A percentile compares a stretch with the other conserved stretches of the same genome.
phyloP scores from a whole-genome alignment of 2,888 invertebrate species.

The Dryobota labecula region DNA sequence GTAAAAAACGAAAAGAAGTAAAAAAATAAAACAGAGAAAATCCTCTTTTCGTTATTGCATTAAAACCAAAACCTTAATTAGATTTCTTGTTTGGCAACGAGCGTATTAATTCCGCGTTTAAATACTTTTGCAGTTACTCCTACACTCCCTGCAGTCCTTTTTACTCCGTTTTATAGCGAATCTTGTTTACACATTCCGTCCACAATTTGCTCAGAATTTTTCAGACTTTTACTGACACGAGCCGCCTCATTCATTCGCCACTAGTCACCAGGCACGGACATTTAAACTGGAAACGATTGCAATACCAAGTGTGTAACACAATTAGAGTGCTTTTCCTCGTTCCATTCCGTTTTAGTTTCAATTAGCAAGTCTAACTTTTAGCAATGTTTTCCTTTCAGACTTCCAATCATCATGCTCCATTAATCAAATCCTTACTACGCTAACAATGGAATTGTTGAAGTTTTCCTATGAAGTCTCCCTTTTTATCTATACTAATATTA shows the following conservation, averaged over 20 bases:
- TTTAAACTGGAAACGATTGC: not conserved
- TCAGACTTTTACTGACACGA: not conserved
- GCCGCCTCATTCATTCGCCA: not conserved
- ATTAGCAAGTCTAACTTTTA: conserved; percentile 27
- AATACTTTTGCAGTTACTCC: not conserved
- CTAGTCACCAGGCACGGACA: not conserved
- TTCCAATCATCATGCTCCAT: not conserved
- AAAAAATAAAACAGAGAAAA: not conserved
- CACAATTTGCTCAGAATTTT: not conserved
- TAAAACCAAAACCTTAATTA: not conserved
- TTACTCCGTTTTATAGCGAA: not conserved
- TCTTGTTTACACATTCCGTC: not conserved
- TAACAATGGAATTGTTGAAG: not conserved
- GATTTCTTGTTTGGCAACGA: not conserved
- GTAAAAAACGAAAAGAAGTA: not conserved
- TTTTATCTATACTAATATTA: no score
- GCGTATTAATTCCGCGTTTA: not conserved
- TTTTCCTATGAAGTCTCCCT: not conserved
- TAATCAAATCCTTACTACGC: not conserved
- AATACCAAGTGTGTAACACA: not conserved
- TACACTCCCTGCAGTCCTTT: not conserved
- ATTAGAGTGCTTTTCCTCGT: conserved; percentile 32
- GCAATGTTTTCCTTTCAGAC: conserved; percentile 1
- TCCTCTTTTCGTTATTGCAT: not conserved
- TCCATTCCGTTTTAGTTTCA: conserved; percentile 13